Base-by-base conservation (phyloP, 2,797 vertebrate genomes). In the Gila robusta region DNA sequence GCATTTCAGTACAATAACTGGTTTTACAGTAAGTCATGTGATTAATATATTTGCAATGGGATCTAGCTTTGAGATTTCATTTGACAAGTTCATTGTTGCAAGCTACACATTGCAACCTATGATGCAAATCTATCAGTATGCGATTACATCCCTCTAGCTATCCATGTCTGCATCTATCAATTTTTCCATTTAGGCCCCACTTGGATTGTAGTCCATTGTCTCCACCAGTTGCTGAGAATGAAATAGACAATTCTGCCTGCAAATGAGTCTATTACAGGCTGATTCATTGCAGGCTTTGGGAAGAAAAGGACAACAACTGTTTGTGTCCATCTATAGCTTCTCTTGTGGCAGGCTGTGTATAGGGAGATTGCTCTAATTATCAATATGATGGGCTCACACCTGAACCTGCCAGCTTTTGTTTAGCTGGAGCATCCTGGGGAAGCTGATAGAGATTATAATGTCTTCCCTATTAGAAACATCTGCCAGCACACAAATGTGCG, bases 341-440 rank as follows among this genome's bases (percentile, higher is more conserved):
- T 84, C 49, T 90, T 73, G 21, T 82, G 81, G 49, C 5, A 26
- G 85, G 86, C 66, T 64, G 79, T 66, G 77, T 79, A 85, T 67
- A 64, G 26, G 12, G 87, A 88, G 74, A 76, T 71, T 2, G 37
- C 26, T 52, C 79, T 91, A 92, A 94, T 94, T 89, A 93, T 89
- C 78, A 88, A 41, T n/a, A 83, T 87, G 81, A 77, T 76, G 82
- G 52, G 52, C 41, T 79, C 87, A 86, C 88, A 91, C 59, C 90
- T 92, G 89, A 92, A 93, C 82, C 91, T 91, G 56, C 41, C 64
- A 84, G 83, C 39, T 87, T 82, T 89, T 90, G 88, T 91, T 89
- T 86, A 64, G 87, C 83, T 62, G 71, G 56, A 73, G 83, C 70
- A 84, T 88, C 79, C 69, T n/a, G 78, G 88, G 76, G 80, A 79